Base-by-base conservation (phyloP, 2,113 vertebrate species). In the Mungos mungo region DNA sequence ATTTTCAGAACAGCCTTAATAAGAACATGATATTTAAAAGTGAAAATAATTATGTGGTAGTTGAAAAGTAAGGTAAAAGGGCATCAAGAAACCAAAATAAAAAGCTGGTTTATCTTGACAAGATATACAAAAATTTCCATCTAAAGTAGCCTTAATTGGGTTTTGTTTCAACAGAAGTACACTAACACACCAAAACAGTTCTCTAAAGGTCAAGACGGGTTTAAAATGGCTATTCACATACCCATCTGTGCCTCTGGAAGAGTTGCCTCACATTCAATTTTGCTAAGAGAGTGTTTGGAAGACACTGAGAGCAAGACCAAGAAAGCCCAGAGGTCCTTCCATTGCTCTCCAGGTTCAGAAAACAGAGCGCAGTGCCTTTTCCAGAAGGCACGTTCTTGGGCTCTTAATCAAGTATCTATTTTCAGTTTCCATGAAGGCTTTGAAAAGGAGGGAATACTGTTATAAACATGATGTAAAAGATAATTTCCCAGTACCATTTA, bases 51-150 rank as follows among this genome's bases (percentile, higher is more conserved):
- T 91, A 50, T 25, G 7, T 85, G 31, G 81, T 88, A 33, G 23
- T 66, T 95, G 83, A 93, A 95, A 84, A 84, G 29, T n/a, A 79
- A 88, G 38, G 65, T 77, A 87, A 81, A 96, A 94, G 84, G 77
- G n/a, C 80, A 89, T 69, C 19, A 63, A 74, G 25, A 81, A 84
- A 38, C 79, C 47, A 71, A 79, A 95, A 54, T 84, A 65, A 96
- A 95, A 95, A 96, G 71, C 60, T 65, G 68, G 52, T 83, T 97
- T 88, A 68, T 88, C 25, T 95, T 86, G 27, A 95, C 79, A 94
- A 93, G 65, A 77, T 52, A 50, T 1, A 52, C 2, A 95, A 74
- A 93, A 76, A 65, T 72, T 95, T 47, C 84, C 57, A 65, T 95
- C 41, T 86, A 45, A 93, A 84, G 41, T 21, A 77, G 74, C 18